These are phyloP conservation scores for Electrona antarctica DNA, from an alignment of 2,113 vertebrate genomes.

Conservation along the genomic window DNA sequence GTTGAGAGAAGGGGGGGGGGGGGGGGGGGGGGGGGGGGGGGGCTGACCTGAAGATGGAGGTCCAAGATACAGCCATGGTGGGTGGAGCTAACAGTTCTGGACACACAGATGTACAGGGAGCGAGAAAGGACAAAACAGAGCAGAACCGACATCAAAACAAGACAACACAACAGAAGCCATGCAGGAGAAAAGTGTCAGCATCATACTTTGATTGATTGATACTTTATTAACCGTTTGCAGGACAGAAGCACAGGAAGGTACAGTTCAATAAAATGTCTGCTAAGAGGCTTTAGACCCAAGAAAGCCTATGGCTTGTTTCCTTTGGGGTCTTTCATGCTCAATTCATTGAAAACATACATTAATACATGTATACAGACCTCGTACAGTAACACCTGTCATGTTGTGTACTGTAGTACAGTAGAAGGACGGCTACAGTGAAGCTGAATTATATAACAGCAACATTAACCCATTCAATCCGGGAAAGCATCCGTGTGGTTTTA, in stretches of 20 bases:
- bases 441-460: background rate
- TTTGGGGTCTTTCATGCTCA: no score
- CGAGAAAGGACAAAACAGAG: slow-evolving; percentile 3
- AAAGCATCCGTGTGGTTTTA: no score
- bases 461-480: background rate
- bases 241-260: no score
- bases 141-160: background rate
- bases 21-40: background rate
- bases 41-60: slow-evolving; percentile 80
- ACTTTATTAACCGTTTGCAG: no score
- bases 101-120: slow-evolving; percentile 33
- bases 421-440: background rate
- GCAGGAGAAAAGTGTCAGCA: background rate
- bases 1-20: background rate
- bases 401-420: background rate
- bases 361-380: no score
- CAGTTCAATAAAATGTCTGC: no score
- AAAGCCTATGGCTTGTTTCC: no score
- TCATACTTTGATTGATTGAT: no score
- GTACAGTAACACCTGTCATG: no score
- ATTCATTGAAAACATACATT: no score
- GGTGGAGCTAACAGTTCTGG: slow-evolving; percentile 86
- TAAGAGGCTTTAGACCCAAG: no score
- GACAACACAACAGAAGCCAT: background rate
- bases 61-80: slow-evolving; percentile 65